These are phyloP conservation scores for Ceramica pisi DNA, from an alignment of 2,888 invertebrate species.

Conservation along the genomic window DNA sequence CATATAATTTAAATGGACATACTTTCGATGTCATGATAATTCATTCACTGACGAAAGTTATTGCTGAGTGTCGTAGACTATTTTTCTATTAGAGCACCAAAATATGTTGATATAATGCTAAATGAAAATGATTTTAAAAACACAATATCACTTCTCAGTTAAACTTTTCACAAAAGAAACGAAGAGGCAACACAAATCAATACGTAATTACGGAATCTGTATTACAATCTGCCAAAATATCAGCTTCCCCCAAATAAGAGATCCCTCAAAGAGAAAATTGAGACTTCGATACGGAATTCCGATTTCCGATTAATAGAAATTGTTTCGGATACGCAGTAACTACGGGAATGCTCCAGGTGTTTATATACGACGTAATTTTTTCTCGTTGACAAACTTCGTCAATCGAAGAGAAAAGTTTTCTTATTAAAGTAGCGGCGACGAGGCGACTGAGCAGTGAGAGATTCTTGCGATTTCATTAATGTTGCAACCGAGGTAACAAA, in stretches of 20 bases:
- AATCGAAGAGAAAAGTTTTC: constrained; percentile 79
- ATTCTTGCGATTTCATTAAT: constrained; percentile 71
- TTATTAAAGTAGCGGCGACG: constrained; percentile 75
- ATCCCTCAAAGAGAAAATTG: constrained; percentile 42
- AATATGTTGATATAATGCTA: too few relatives aligned
- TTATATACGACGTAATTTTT: constrained; percentile 68
- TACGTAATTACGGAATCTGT: constrained; percentile 22
- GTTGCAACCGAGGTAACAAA: constrained; percentile 58
- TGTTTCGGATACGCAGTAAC: constrained; percentile 46
- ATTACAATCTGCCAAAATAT: constrained; percentile 36
- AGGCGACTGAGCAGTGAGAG: constrained; percentile 52
- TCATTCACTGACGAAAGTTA: too few relatives aligned
- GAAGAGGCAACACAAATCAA: constrained; percentile 12
- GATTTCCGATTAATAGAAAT: constrained; percentile 51
- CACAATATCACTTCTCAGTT: not conserved
- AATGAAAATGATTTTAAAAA: too few relatives aligned
- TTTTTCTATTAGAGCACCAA: too few relatives aligned
- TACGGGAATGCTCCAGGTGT: constrained; percentile 59
- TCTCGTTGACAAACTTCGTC: constrained; percentile 73
- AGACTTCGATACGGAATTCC: constrained; percentile 28
- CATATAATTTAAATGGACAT: too few relatives aligned
- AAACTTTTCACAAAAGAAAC: constrained; percentile 7
- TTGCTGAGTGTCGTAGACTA: too few relatives aligned
- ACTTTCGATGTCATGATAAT: too few relatives aligned
- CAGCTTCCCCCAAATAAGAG: constrained; percentile 25